Evolutionary conservation across 37 sponge, comb jelly and placozoan species (phyloP).

Genomic region (Eunapius fragilis): DNA sequence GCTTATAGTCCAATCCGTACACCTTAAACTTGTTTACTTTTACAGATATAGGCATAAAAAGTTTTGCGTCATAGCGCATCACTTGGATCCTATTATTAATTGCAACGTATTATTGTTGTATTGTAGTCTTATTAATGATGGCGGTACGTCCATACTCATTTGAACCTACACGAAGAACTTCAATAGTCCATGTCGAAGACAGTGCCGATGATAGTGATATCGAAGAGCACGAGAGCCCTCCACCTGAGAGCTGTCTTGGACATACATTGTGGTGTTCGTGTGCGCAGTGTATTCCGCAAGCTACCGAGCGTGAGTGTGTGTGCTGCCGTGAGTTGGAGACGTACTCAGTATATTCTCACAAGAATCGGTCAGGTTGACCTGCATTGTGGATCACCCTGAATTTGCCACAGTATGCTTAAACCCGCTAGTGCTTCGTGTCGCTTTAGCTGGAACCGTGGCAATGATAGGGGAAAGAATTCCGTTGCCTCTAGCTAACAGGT

Average conservation of each 20-base stretch:
- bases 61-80: no score
- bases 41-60: background rate
- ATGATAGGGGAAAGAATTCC: background rate
- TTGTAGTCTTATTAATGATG: background rate
- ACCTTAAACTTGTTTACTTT: background rate
- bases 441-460: no score
- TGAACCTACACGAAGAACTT: conserved; percentile 1
- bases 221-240: background rate
- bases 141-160: background rate
- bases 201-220: background rate
- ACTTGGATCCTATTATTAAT: background rate
- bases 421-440: no score
- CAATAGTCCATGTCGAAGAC: background rate
- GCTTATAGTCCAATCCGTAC: background rate
- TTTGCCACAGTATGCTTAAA: no score
- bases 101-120: background rate
- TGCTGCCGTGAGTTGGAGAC: conserved; percentile 12
- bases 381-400: background rate
- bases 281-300: background rate
- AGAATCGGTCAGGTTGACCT: conserved; percentile 5
- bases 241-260: background rate
- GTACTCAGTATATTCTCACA: background rate
- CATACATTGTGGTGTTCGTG: conserved; percentile 19
- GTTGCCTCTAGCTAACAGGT: background rate
- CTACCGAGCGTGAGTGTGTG: conserved; percentile 5